Base-by-base conservation (phyloP, 2,888 invertebrate genomes). In the Acanthacorydalis orientalis region DNA sequence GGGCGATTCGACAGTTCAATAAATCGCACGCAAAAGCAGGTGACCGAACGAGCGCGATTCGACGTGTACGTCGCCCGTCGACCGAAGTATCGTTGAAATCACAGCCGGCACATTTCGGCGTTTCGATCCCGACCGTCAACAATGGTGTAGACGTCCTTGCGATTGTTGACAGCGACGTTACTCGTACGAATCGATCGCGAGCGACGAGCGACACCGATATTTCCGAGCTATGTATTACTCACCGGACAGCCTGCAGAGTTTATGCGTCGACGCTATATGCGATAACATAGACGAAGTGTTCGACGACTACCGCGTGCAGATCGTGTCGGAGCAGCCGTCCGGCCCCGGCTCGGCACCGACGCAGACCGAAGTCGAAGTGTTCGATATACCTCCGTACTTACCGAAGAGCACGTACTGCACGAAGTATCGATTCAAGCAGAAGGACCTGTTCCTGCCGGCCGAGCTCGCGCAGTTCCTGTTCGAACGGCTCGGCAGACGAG, bases 181-280 rank as follows among this genome's bases (percentile, higher is more conserved):
- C 23, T 23, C 23, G 3, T 6, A 6, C 23, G 23, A 4, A 23
- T 23, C 23, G 2, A 2, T 23, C 23, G 23, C 23, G 23, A 4
- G 6, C 23, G 23, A 23, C 23, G 6, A 6, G 23, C 2, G 3
- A 4, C 6, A 6, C 23, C 23, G 23, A n/a, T n/a, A n/a, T n/a
- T n/a, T n/a, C n/a, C n/a, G 23, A 23, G 6, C 23, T 23, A 23
- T 23, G 23, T 23, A 23, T 23, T 6, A 6, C 23, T 23, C 23
- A 6, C 23, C 23, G 23, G 51, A 79, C 79, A 38, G 64, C 51
- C 65, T 80, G 47, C 75, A 77, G 61, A 74, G 77, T 54, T 67
- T 72, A 54, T 80, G 79, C 60, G 66, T 80, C 42, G 74, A 77
- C 57, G 74, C 70, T 54, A 77, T 80, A 53, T 76, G 77, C 60